Base-by-base conservation (phyloP, 2,113 vertebrate genomes). In the Setophaga coronata region DNA sequence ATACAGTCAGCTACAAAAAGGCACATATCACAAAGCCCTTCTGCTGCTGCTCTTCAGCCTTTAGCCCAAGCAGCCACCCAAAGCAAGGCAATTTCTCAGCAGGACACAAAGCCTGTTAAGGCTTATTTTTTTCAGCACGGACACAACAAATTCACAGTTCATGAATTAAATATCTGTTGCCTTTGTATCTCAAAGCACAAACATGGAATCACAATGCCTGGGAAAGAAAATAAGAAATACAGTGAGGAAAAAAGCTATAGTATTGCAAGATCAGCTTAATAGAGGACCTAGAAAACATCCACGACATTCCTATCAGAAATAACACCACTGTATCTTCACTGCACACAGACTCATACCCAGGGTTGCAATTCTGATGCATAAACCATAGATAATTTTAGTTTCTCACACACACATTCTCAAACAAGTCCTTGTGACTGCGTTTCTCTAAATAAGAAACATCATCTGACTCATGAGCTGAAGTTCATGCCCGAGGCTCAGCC, bases 81-180 rank as follows among this genome's bases (percentile, higher is more conserved):
- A 54, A 33, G 45, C 54, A 72, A 82, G 54, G 47, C 62, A 65
- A 33, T 45, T 23, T 67, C 58, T 61, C 84, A 89, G 87, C 65
- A 77, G n/a, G 47, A 73, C 50, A 80, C 29, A 13, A 60, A 47
- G 28, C 16, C 50, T 74, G 16, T 47, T 45, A 34, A 4, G 38
- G 14, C n/a, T 78, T 64, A 11, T 31, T 56, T 88, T 74, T 47
- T 72, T 51, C 79, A 88, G 20, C 56, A 66, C 2, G 24, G 85
- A 91, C 74, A 18, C 54, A 88, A 60, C n/a, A 38, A 93, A 88
- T 85, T 94, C 64, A 84, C 12, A 53, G 33, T 33, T 95, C 66
- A 53, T 57, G 65, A 93, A 9, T 88, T 66, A 65, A 70, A 25
- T 8, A 8, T 64, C 54, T 83, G 54, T 36, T 76, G 42, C 5